Evolutionary conservation across 2,113 vertebrate genomes (phyloP), one percentile per base, ranked within the genome.

Genomic region (Hiodon alosoides): DNA sequence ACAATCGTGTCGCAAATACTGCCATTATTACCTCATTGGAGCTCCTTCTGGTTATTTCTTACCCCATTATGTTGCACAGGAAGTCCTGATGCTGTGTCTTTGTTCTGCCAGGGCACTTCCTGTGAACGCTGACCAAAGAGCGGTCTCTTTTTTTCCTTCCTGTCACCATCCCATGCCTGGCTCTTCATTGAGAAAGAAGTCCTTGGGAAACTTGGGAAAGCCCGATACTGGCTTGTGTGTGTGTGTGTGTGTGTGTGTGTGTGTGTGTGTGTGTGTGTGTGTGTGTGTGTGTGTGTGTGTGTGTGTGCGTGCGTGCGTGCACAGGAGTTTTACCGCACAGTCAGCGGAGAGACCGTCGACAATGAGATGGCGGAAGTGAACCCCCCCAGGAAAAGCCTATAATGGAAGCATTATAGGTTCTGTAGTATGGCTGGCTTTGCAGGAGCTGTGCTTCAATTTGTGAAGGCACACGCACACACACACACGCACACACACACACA

Each of bases 21-120:
- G 14, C 46, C 60, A 31, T 72, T 60, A 72, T 72, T 60, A 60
- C 70, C 70, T 72, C 70, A 72, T 48, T 57, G 17, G 9, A 17
- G 69, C 54, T 16, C 16, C n/a, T 55, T 17, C 70, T 60, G 55
- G 70, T 59, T 60, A 59, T 72, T 60, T 72, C 2, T 60, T 72
- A 17, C 31, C 3, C 3, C 70, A 50, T 48, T 60, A 72, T 10
- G 70, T 48, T n/a, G 55, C 70, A 48, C 57, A 17, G 57, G 70
- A 60, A 13, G 14, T 52, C n/a, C 48, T 51, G 14, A 7, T 71
- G 69, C 17, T 7, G 4, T 52, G 52, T 10, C 51, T 70, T 70
- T 70, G 51, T 70, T 70, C 52, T 31, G 68, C 31, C 31, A 31
- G 47, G 54, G 46, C 69, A 8, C 4, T 57, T 59, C 55, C 54